phyloP scores from a whole-genome alignment of 2,888 invertebrate species.

The Parnassius apollo region DNA sequence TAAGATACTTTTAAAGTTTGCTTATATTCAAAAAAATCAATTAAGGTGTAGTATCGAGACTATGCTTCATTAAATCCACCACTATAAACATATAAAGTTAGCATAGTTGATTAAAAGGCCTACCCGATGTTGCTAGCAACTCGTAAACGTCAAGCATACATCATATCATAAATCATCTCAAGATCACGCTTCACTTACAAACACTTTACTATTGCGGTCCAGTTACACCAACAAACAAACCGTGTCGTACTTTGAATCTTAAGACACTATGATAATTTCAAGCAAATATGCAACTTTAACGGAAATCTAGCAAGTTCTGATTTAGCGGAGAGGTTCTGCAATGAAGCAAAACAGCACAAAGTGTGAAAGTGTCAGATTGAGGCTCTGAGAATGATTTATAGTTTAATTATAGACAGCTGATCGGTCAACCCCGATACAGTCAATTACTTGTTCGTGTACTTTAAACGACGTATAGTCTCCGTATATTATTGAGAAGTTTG shows the following conservation, averaged over 20 bases:
- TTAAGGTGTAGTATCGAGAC: constrained; percentile 73
- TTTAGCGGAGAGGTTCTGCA: constrained; percentile 68
- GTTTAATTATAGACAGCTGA: constrained; percentile 67
- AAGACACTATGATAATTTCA: constrained; percentile 37
- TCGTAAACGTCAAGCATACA: constrained; percentile 77
- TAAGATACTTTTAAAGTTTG: too few species aligned
- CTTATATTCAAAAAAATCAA: constrained; percentile 51
- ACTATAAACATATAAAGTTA: constrained; percentile 60
- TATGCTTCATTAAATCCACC: constrained; percentile 25
- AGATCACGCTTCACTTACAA: constrained; percentile 72
- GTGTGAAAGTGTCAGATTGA: constrained; percentile 40
- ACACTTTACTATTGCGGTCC: constrained; percentile 52
- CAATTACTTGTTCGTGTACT: constrained; percentile 41
- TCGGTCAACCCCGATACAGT: constrained; percentile 54
- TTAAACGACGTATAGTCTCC: constrained; percentile 26
- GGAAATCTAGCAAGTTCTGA: constrained; percentile 66
- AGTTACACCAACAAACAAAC: too few species aligned
- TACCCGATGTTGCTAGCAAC: constrained; percentile 69
- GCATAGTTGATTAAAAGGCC: constrained; percentile 80
- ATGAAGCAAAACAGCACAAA: constrained; percentile 50
- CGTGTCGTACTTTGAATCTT: constrained; percentile 2
- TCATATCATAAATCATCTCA: constrained; percentile 79
- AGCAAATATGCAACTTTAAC: constrained; percentile 59
- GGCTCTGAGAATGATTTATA: constrained; percentile 64
- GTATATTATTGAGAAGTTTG: not conserved